Evolutionary conservation across 2,113 vertebrate species (phyloP).

Genomic region (Prunella himalayana): DNA sequence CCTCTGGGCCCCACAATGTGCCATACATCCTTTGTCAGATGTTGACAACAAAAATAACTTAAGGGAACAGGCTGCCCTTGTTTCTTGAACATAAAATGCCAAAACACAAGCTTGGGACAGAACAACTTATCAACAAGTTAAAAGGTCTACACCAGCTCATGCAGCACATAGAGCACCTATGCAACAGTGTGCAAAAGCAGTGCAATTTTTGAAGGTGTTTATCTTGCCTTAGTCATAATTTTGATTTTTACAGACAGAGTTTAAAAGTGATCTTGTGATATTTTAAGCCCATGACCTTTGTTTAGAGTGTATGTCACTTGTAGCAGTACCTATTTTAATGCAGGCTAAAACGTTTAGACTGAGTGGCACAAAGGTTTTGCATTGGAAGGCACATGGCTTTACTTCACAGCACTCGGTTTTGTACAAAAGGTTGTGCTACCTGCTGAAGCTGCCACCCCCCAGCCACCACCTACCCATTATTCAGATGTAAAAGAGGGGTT

Average conservation of each 20-base stretch:
- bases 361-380: neutral
- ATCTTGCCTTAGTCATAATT: neutral
- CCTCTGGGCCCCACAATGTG: neutral
- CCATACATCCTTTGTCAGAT: neutral
- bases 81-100: neutral
- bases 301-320: neutral
- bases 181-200: neutral
- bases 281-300: constrained; percentile 50
- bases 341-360: neutral
- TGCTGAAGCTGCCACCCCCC: neutral
- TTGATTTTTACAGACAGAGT: constrained; percentile 26
- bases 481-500: neutral
- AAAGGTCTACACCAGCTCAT: neutral
- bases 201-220: neutral
- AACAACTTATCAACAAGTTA: neutral
- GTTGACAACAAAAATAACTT: neutral
- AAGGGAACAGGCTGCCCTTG: neutral
- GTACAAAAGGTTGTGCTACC: neutral
- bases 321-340: constrained; percentile 47
- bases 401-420: neutral
- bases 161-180: neutral
- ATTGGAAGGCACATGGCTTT: neutral
- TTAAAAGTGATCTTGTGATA: constrained; percentile 1
- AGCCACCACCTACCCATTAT: neutral
- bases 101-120: neutral